These are phyloP conservation scores for Myotis pilosus DNA, from an alignment of 2,797 vertebrate species.

Conservation along the genomic window DNA sequence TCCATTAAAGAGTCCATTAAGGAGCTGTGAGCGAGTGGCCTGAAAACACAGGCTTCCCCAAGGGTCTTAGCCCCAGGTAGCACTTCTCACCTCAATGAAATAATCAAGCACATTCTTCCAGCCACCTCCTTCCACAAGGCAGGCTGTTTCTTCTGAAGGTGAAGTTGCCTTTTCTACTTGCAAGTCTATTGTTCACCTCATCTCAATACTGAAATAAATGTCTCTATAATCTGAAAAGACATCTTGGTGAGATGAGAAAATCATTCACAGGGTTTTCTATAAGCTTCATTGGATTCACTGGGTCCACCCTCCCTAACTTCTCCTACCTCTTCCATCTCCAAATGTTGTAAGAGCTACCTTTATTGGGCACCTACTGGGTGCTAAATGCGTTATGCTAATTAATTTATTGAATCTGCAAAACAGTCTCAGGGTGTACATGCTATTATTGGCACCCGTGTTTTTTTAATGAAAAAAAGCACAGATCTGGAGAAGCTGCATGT, in stretches of 20 bases:
- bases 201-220: not conserved
- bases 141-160: not conserved
- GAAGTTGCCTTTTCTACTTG: not conserved
- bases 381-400: not conserved
- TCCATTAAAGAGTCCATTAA: constrained; percentile 16
- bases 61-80: accelerated
- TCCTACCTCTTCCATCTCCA: not conserved
- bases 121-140: not conserved
- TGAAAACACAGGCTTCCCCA: not conserved
- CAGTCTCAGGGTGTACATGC: not conserved
- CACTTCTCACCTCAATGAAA: not conserved
- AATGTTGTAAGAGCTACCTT: not conserved
- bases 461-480: not conserved
- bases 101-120: not conserved
- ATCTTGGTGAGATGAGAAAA: not conserved
- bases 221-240: constrained; percentile 1
- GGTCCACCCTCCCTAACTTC: not conserved
- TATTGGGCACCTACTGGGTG: not conserved
- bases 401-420: not conserved
- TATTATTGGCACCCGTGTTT: not conserved
- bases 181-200: not conserved
- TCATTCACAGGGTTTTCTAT: not conserved
- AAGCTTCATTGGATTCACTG: not conserved
- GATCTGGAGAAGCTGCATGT: not conserved
- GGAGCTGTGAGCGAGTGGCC: not conserved